These are phyloP conservation scores for Drosophila ohnishii DNA, from an alignment of 1,140 invertebrate species.

Conservation along the genomic window DNA sequence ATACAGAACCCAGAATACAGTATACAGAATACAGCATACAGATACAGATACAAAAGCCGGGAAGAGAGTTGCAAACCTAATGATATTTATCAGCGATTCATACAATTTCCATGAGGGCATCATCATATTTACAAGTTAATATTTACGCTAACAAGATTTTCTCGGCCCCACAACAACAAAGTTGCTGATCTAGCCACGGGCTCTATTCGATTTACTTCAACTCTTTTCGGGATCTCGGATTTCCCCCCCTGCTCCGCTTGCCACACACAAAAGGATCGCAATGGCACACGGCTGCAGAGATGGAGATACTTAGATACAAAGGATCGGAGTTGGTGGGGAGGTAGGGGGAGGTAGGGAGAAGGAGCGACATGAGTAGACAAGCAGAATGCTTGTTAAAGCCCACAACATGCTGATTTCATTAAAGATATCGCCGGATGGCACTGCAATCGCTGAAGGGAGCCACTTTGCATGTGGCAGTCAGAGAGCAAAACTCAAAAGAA, in stretches of 20 bases:
- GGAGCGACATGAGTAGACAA: constrained; percentile 71
- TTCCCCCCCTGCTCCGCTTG: constrained; percentile 11
- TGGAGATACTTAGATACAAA: constrained; percentile 21
- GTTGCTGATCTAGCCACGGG: constrained; percentile 55
- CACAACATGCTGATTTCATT: constrained; percentile 81
- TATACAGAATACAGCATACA: constrained; percentile 6
- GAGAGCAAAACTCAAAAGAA: constrained; percentile 7
- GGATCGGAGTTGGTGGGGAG: background rate
- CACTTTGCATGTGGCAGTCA: constrained; percentile 43
- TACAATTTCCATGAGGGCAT: constrained; percentile 82
- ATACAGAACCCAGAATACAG: constrained; percentile 5
- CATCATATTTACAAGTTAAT: constrained; percentile 83
- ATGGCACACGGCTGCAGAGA: constrained; percentile 36
- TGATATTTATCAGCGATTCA: constrained; percentile 81
- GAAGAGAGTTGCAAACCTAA: constrained; percentile 51
- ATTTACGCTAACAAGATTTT: constrained; percentile 81
- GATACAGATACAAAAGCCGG: constrained; percentile 2
- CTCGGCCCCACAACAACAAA: constrained; percentile 33
- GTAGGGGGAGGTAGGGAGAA: constrained; percentile 4
- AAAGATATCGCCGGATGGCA: constrained; percentile 67
- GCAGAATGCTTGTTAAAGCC: constrained; percentile 79
- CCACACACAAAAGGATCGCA: constrained; percentile 62
- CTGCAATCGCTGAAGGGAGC: constrained; percentile 60
- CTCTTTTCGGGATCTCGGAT: constrained; percentile 28
- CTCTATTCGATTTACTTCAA: constrained; percentile 8